Percentiles rank a stretch among this genome's conserved stretches.
Evolutionary conservation across 2,113 vertebrate species (phyloP).

Genomic region (Pipra filicauda): DNA sequence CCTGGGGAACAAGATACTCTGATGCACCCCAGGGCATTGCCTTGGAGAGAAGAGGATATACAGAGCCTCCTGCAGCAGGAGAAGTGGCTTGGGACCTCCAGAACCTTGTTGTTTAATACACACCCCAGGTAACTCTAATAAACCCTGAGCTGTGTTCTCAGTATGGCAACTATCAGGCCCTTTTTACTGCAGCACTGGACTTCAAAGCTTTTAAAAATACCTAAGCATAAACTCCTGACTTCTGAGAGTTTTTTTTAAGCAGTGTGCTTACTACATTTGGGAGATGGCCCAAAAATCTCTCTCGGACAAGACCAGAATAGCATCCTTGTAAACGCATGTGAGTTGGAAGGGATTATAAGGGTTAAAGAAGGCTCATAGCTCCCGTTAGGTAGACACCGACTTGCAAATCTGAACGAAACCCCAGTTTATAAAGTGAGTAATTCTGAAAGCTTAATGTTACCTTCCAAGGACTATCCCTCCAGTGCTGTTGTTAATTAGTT

Average conservation of each 20-base stretch:
- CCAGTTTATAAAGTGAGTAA: not conserved
- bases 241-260: not conserved
- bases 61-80: not conserved
- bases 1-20: not conserved
- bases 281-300: not conserved
- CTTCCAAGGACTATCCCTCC: not conserved
- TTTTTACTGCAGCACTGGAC: not conserved
- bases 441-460: slow-evolving; percentile 6
- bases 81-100: not conserved
- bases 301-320: slow-evolving; percentile 18
- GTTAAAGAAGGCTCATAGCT: not conserved
- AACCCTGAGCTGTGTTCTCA: not conserved
- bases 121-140: not conserved
- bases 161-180: not conserved
- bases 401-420: slow-evolving; percentile 23
- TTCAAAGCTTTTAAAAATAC: slow-evolving; percentile 26
- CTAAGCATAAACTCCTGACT: slow-evolving; percentile 23
- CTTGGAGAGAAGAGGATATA: not conserved
- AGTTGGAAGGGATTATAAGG: slow-evolving; percentile 6
- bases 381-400: not conserved
- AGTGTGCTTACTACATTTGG: not conserved
- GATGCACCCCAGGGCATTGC: not conserved
- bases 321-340: not conserved
- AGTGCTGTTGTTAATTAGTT: slow-evolving; percentile 10
- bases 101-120: not conserved